Conservation (phyloP, 2,888 invertebrate genomes). For the Philereme vetulata region DNA sequence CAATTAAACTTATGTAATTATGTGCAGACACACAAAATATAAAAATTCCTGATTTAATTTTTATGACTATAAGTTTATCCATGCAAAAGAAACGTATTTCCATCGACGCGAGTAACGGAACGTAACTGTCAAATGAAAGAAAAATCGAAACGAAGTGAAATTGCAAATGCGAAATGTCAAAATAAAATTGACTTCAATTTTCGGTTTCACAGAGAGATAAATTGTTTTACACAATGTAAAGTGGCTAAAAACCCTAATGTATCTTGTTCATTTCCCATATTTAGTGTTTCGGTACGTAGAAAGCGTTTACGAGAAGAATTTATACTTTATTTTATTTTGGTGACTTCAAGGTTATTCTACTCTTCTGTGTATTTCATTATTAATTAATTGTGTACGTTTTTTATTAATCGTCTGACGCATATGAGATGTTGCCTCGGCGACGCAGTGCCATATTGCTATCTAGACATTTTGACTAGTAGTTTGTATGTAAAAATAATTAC, state of each 20-base stretch:
- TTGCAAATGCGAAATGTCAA: constrained; percentile 39
- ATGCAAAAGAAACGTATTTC: no score
- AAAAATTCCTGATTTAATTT: no score
- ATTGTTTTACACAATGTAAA: constrained; percentile 32
- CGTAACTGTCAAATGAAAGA: constrained; percentile 39
- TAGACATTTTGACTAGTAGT: constrained; percentile 29
- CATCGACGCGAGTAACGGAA: constrained; percentile 33
- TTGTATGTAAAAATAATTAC: constrained; percentile 31
- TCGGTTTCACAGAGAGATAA: constrained; percentile 32
- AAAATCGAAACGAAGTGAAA: constrained; percentile 41
- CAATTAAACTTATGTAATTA: no score
- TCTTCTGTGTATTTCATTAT: constrained; percentile 55
- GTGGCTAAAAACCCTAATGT: constrained; percentile 42
- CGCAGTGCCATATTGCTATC: constrained; percentile 42
- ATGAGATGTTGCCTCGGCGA: constrained; percentile 54
- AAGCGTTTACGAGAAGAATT: constrained; percentile 37
- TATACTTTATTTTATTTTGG: constrained; percentile 53
- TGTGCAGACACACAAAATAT: no score
- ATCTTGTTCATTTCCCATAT: constrained; percentile 39
- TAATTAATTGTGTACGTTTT: constrained; percentile 67
- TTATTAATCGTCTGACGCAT: constrained; percentile 66
- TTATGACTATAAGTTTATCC: no score
- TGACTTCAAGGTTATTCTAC: constrained; percentile 72
- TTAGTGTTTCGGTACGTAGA: constrained; percentile 59
- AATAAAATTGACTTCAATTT: constrained; percentile 26